Evolutionary conservation across 1,140 invertebrate genomes (phyloP), one percentile per base, ranked within the genome.

Genomic region (Gonatopus flavifemur): DNA sequence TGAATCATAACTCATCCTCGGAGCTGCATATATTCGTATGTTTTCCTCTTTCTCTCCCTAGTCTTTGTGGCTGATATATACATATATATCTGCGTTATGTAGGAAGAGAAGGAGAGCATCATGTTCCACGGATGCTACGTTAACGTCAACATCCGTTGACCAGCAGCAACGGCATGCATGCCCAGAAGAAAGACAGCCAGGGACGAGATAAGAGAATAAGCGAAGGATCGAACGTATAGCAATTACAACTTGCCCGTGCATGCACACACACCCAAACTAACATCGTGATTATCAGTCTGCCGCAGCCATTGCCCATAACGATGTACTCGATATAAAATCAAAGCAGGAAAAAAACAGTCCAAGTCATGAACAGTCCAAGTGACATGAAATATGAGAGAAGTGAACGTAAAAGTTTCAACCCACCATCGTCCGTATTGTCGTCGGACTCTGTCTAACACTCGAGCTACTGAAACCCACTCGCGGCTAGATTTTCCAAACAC

Each of bases 1-100:
- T 48, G 59, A 54, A 55, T 61, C 64, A 68, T 69, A 69, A 69
- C 59, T 69, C 66, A 69, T n/a, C n/a, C n/a, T n/a, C n/a, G n/a
- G n/a, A n/a, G n/a, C n/a, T n/a, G n/a, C n/a, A n/a, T n/a, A n/a
- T n/a, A n/a, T n/a, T n/a, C n/a, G n/a, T n/a, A n/a, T n/a, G n/a
- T n/a, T n/a, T n/a, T n/a, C n/a, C n/a, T n/a, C n/a, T n/a, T n/a
- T n/a, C n/a, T n/a, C n/a, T n/a, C n/a, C n/a, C n/a, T n/a, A n/a
- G n/a, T n/a, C n/a, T n/a, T n/a, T n/a, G n/a, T n/a, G n/a, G n/a
- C n/a, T n/a, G n/a, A n/a, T n/a, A n/a, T n/a, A n/a, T n/a, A n/a
- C n/a, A n/a, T n/a, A n/a, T n/a, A n/a, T n/a, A n/a, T n/a, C n/a
- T n/a, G n/a, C n/a, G n/a, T n/a, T n/a, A n/a, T n/a, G n/a, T n/a